Evolutionary conservation across 2,888 invertebrate genomes (phyloP).

Genomic region (Polia nebulosa): DNA sequence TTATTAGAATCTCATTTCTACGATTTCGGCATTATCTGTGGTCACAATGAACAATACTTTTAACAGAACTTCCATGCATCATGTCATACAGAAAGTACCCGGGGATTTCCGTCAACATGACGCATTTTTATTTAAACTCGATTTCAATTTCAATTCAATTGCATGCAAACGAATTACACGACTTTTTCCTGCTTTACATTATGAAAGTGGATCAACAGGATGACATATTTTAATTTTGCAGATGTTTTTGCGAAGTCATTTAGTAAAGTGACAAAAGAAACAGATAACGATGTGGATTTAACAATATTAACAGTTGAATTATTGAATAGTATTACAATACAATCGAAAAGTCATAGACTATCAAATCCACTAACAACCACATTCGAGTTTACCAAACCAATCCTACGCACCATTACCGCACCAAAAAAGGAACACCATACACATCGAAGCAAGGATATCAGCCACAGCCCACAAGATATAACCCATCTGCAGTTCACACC

Average conservation of each 20-base stretch:
- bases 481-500: slow-evolving; percentile 48
- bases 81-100: slow-evolving; percentile 39
- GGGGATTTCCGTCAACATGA: slow-evolving; percentile 60
- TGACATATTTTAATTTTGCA: slow-evolving; percentile 14
- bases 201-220: slow-evolving; percentile 16
- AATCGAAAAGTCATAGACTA: not conserved
- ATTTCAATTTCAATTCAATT: slow-evolving; percentile 46
- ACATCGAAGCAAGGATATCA: slow-evolving; percentile 25
- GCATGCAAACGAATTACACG: slow-evolving; percentile 19
- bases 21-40: slow-evolving; percentile 12
- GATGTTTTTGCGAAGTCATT: slow-evolving; percentile 17
- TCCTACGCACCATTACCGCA: not conserved
- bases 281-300: not conserved
- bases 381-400: slow-evolving; percentile 6
- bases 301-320: no score
- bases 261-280: not conserved
- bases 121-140: slow-evolving; percentile 56
- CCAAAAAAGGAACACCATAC: slow-evolving; percentile 18
- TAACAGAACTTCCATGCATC: slow-evolving; percentile 43
- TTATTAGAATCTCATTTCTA: no score
- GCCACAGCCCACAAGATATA: slow-evolving; percentile 26
- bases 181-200: slow-evolving; percentile 34
- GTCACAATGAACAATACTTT: slow-evolving; percentile 50
- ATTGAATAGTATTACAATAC: not conserved
- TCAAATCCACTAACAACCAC: not conserved